These are phyloP conservation scores for Papilio machaon DNA, from an alignment of 1,140 invertebrate genomes.

Conservation along the genomic window DNA sequence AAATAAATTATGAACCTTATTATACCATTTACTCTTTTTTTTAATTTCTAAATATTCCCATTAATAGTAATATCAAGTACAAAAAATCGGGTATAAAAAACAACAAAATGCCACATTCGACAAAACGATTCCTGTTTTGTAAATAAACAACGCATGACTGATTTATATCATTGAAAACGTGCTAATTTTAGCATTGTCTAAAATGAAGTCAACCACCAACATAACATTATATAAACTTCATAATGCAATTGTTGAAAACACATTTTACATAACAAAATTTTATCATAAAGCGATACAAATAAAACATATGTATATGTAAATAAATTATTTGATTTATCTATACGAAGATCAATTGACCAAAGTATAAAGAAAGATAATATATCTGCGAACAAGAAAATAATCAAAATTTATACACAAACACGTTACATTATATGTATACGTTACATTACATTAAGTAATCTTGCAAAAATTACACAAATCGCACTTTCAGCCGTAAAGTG, in stretches of 20 bases:
- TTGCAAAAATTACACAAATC: neutral
- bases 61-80: neutral
- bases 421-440: neutral
- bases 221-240: neutral
- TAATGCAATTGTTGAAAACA: neutral
- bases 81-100: neutral
- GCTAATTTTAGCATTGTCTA: neutral
- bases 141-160: neutral
- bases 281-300: neutral
- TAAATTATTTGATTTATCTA: neutral
- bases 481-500: no score
- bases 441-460: neutral
- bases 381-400: neutral
- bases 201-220: neutral
- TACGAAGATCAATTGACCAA: neutral
- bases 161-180: neutral
- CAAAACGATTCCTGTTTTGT: neutral
- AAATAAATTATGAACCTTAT: slow-evolving; percentile 82
- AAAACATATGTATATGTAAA: no score
- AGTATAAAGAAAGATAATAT: neutral
- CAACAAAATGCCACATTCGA: neutral
- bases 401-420: neutral
- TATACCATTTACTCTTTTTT: slow-evolving; percentile 74
- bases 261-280: neutral
- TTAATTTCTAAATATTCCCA: slow-evolving; percentile 53